Conservation (phyloP, 1,140 invertebrate species). For the Rhyzopertha dominica region DNA sequence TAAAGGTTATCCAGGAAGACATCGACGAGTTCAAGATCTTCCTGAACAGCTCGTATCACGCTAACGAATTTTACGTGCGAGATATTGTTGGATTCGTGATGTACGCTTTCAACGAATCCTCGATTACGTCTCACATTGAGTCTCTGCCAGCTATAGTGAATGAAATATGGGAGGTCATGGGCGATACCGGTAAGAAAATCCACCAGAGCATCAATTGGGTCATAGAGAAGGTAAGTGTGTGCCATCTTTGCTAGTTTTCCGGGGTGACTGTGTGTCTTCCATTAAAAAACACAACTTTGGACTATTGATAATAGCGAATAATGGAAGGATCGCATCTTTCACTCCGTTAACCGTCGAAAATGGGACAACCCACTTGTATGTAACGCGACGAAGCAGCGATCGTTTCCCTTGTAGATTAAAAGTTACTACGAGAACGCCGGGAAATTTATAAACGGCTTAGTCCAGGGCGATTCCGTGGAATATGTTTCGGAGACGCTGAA, state of each 20-base stretch:
- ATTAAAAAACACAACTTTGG: too few species aligned
- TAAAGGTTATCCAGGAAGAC: constrained; percentile 67
- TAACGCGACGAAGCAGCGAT: too few species aligned
- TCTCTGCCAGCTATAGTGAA: constrained; percentile 71
- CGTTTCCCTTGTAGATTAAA: constrained; percentile 50
- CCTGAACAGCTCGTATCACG: constrained; percentile 69
- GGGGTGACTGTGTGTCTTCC: too few species aligned
- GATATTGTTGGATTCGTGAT: constrained; percentile 64
- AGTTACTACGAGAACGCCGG: constrained; percentile 62
- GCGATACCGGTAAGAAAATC: constrained; percentile 71
- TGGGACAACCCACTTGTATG: too few species aligned
- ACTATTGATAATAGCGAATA: too few species aligned
- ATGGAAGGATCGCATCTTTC: too few species aligned
- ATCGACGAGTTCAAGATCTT: constrained; percentile 63
- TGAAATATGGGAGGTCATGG: constrained; percentile 78
- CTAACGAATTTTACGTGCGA: constrained; percentile 78
- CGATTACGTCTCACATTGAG: constrained; percentile 70
- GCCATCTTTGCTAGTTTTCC: too few species aligned
- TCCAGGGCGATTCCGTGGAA: constrained; percentile 67
- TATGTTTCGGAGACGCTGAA: constrained; percentile 63
- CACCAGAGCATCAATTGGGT: constrained; percentile 69
- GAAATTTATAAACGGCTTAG: constrained; percentile 59
- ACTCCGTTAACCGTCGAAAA: too few species aligned
- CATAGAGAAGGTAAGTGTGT: constrained; percentile 59
- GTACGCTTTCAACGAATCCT: constrained; percentile 68